Evolutionary conservation across 2,797 vertebrate genomes (phyloP).

Genomic region (Trichosurus vulpecula): DNA sequence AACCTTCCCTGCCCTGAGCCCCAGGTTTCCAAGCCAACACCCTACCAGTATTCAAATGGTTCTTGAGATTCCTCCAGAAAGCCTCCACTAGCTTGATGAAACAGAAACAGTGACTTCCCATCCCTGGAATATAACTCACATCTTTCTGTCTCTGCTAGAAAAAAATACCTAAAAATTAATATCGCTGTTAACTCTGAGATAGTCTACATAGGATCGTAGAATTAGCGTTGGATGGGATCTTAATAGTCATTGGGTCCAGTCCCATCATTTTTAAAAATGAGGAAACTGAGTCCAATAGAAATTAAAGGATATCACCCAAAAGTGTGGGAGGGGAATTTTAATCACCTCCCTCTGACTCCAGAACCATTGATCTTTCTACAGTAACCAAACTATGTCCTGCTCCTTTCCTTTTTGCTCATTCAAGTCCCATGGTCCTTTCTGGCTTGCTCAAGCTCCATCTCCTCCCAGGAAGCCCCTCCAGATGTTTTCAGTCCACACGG

Average conservation of each 20-base stretch:
- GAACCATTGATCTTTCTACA: background rate
- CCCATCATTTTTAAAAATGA: background rate
- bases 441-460: background rate
- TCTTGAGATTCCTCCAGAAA: background rate
- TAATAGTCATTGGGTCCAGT: background rate
- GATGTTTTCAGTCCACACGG: background rate
- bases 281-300: background rate
- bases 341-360: background rate
- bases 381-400: background rate
- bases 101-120: background rate
- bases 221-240: background rate
- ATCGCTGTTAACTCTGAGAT: background rate
- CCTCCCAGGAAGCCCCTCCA: conserved; percentile 6
- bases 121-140: background rate
- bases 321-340: background rate
- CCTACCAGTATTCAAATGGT: background rate
- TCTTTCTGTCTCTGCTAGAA: background rate
- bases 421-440: background rate
- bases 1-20: background rate
- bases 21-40: background rate
- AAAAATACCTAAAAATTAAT: background rate
- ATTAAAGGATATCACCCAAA: background rate
- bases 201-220: background rate
- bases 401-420: background rate
- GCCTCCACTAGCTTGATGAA: background rate